Percentiles rank a stretch among this genome's conserved stretches.
Conservation (phyloP, 2,797 vertebrate species). For the Pterois miles region DNA sequence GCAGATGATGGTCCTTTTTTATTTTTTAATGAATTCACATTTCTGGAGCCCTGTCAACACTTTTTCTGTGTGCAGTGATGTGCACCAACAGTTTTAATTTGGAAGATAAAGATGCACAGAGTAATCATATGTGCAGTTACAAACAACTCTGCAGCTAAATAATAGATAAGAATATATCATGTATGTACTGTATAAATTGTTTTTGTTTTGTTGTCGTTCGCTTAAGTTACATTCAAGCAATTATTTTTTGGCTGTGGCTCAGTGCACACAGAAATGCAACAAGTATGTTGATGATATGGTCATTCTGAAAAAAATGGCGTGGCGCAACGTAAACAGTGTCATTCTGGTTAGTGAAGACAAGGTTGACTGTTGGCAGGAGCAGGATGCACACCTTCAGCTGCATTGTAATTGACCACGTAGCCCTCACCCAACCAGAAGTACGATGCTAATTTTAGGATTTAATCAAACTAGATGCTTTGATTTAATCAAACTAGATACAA, state of each 20-base stretch:
- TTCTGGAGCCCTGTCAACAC: conserved; percentile 10
- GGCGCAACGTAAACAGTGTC: neutral
- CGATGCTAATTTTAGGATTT: too few relatives aligned
- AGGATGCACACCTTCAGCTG: neutral
- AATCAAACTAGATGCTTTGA: too few relatives aligned
- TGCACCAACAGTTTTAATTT: conserved; percentile 40
- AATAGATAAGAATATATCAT: conserved; percentile 1
- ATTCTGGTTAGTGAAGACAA: neutral
- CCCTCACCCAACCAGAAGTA: too few relatives aligned
- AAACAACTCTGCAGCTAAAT: neutral
- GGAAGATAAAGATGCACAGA: conserved; percentile 21
- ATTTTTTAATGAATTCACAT: neutral
- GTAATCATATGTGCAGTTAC: conserved; percentile 11
- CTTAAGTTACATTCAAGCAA: neutral
- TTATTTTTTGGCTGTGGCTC: neutral
- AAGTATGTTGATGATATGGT: neutral
- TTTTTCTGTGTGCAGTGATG: conserved; percentile 24
- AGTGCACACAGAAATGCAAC: neutral
- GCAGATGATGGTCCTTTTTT: neutral
- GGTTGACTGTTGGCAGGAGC: neutral
- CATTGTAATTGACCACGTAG: neutral
- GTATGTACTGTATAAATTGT: conserved; percentile 3
- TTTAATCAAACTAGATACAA: too few relatives aligned
- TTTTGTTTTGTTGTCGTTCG: conserved; percentile 2
- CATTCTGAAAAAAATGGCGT: neutral